Evolutionary conservation across 2,888 invertebrate genomes (phyloP).

Genomic region (Philaethria dido): DNA sequence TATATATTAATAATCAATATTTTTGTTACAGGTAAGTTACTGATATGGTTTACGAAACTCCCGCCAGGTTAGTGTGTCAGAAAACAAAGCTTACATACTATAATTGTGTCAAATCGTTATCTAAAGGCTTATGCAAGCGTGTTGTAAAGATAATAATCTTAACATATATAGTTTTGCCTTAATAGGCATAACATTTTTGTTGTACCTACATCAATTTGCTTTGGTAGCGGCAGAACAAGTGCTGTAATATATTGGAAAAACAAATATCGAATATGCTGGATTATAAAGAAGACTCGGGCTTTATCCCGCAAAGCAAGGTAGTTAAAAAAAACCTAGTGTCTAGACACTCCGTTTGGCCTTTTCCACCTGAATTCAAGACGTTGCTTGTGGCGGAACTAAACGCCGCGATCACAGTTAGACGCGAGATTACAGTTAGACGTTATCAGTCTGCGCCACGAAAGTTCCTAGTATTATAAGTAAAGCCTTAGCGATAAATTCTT

Average conservation of each 20-base stretch:
- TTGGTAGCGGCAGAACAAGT: not conserved
- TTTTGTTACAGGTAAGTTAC: slow-evolving; percentile 24
- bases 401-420: too few relatives aligned
- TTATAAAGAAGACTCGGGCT: too few relatives aligned
- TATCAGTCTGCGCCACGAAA: too few relatives aligned
- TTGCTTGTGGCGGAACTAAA: too few relatives aligned
- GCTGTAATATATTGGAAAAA: slow-evolving; percentile 9
- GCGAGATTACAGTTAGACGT: too few relatives aligned
- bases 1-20: slow-evolving; percentile 14
- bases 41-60: slow-evolving; percentile 6
- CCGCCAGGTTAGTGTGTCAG: slow-evolving; percentile 18
- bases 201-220: not conserved
- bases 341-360: too few relatives aligned
- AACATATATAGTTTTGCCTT: slow-evolving; percentile 6
- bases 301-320: too few relatives aligned
- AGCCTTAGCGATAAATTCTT: too few relatives aligned
- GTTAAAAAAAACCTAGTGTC: too few relatives aligned
- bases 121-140: slow-evolving; percentile 35
- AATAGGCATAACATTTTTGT: slow-evolving; percentile 1
- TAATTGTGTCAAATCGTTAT: slow-evolving; percentile 20
- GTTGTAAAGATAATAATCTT: slow-evolving; percentile 18
- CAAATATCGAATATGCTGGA: too few relatives aligned
- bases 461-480: too few relatives aligned
- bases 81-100: slow-evolving; percentile 13
- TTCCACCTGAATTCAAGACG: too few relatives aligned